These are phyloP conservation scores for Meriones unguiculatus DNA, from an alignment of 2,113 vertebrate species.

Conservation along the genomic window DNA sequence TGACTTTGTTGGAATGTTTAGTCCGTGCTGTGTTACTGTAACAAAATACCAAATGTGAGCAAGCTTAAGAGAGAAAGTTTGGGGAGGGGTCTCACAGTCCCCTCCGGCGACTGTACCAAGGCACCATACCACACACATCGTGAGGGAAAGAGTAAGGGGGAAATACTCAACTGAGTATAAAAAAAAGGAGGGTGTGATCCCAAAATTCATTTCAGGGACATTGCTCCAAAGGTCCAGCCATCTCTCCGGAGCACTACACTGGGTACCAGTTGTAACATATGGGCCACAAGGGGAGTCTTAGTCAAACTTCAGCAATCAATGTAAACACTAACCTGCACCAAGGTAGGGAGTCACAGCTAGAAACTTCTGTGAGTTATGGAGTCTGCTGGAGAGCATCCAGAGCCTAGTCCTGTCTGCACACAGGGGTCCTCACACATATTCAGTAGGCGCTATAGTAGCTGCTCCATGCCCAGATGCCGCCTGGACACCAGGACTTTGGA, in stretches of 20 bases:
- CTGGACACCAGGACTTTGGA: accelerated
- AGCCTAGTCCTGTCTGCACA: neutral
- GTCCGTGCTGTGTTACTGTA: neutral
- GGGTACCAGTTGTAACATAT: neutral
- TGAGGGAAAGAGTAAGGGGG: too few species aligned
- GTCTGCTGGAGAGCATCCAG: neutral
- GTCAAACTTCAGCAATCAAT: neutral
- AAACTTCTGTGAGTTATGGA: neutral
- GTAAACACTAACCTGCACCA: neutral
- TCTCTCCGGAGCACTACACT: neutral
- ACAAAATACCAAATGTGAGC: neutral
- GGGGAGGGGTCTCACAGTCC: neutral
- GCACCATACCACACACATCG: neutral
- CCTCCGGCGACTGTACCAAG: neutral
- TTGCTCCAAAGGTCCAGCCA: too few species aligned
- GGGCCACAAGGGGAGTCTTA: neutral
- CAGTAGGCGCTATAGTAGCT: neutral
- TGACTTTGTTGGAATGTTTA: neutral
- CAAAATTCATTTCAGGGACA: neutral
- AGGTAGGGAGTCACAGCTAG: neutral
- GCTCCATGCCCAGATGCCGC: neutral
- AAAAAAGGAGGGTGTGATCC: neutral
- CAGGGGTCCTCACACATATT: accelerated
- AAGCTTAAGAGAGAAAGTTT: neutral
- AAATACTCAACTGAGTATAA: neutral